Base-by-base conservation (phyloP, 2,797 vertebrate genomes). In the Ataeniobius toweri region DNA sequence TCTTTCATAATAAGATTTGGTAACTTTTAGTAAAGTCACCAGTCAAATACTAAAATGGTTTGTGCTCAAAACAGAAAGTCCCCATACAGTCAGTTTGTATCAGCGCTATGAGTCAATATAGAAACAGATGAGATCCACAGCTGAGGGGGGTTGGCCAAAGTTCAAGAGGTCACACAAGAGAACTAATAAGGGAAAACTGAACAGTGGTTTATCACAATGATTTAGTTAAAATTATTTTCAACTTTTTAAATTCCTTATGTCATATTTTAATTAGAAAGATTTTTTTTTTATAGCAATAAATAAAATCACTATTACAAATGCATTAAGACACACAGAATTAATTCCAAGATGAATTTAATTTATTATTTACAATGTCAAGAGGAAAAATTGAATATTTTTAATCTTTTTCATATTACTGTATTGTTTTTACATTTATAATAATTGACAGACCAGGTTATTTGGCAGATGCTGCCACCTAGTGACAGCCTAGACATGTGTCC, bases 391-490 rank as follows among this genome's bases (percentile, higher is more conserved):
- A 14, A 65, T 3, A 59, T 61, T 68, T 68, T 1, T 73, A 51
- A 59, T 41, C 2, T 63, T 4, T 70, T 68, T 44, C 2, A 44
- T 9, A 44, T 24, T 8, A 7, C 51, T 0, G 18, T 28, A 20
- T 61, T 18, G 5, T 61, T 61, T 16, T 31, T 31, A 14, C 55
- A 18, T 56, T 51, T 3, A 4, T 41, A 16, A 1, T 18, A 53
- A 59, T 24, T 77, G 48, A 24, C 41, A 20, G 8, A 6, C 46
- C 6, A n/a, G 10, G 9, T 79, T 69, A 65, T 75, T 58, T 3
- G 13, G 5, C 44, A 44, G 3, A 82, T 22, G 50, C 81, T 83
- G 89, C 89, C 91, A 78, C 74, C 93, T 91, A 83, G 84, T 86
- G 93, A 7, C 8, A 0, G 2, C 6, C 14, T 41, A 13, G 14